Conservation (phyloP, 2,888 invertebrate species). For the Hermodice carunculata region DNA sequence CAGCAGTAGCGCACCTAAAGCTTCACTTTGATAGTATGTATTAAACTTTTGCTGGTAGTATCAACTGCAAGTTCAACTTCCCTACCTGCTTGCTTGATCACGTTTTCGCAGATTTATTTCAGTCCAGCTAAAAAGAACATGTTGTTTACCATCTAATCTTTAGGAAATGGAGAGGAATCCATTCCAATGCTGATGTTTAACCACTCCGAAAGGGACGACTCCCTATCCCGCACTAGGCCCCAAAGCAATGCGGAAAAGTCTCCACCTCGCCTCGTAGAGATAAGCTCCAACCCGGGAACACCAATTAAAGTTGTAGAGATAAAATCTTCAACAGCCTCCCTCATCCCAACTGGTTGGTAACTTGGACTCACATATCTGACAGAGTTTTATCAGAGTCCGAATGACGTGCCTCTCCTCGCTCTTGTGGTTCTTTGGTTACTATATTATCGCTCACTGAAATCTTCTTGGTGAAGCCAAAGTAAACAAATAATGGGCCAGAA, state of each 20-base stretch:
- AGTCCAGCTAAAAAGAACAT: no score
- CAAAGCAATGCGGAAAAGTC: constrained; percentile 22
- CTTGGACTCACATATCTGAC: not conserved
- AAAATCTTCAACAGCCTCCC: constrained; percentile 21
- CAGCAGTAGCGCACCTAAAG: no score
- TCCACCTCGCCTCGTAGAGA: constrained; percentile 21
- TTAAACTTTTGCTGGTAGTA: no score
- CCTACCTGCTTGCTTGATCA: no score
- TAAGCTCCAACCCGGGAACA: constrained; percentile 20
- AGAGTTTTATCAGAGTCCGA: not conserved
- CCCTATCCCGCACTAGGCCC: constrained; percentile 21
- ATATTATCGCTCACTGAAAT: no score
- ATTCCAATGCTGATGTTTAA: constrained; percentile 68
- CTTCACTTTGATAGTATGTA: no score
- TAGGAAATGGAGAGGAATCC: constrained; percentile 63
- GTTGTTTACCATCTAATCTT: no score
- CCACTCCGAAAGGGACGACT: constrained; percentile 46
- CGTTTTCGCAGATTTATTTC: no score
- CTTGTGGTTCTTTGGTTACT: not conserved
- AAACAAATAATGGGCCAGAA: no score
- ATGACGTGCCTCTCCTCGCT: not conserved
- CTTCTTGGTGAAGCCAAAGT: no score
- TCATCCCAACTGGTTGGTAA: constrained; percentile 22
- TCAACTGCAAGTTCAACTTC: no score
- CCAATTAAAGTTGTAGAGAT: constrained; percentile 25